These are phyloP conservation scores for Phymatocera aterrima DNA, from an alignment of 2,888 invertebrate species.

Conservation along the genomic window DNA sequence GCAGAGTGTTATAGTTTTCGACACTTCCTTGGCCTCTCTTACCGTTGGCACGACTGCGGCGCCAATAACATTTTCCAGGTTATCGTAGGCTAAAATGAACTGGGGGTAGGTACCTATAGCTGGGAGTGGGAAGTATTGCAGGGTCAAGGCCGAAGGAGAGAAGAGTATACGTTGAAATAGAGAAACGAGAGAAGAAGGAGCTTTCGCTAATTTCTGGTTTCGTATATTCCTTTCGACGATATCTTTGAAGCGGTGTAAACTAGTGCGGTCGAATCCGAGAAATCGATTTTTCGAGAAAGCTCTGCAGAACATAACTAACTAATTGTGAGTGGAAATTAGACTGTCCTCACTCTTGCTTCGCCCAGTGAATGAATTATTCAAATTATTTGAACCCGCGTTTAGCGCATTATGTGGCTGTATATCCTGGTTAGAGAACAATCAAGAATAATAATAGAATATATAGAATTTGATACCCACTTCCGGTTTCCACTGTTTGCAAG, in stretches of 20 bases:
- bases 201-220: neutral
- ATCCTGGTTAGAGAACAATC: neutral
- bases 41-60: constrained; percentile 19
- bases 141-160: constrained; percentile 14
- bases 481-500: neutral
- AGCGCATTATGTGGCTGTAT: neutral
- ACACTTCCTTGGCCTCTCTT: constrained; percentile 13
- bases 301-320: neutral
- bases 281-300: neutral
- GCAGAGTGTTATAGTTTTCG: neutral
- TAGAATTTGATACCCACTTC: constrained; percentile 28
- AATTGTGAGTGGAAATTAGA: too few species aligned
- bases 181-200: neutral
- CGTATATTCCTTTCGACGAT: neutral
- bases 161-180: neutral
- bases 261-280: neutral
- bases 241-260: too few species aligned
- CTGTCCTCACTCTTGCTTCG: neutral
- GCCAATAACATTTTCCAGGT: constrained; percentile 26
- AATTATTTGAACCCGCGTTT: neutral
- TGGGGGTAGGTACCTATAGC: neutral
- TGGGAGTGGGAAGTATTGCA: neutral
- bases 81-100: constrained; percentile 38
- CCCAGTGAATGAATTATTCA: neutral
- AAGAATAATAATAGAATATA: neutral